A percentile compares a stretch with the other conserved stretches of the same genome.
These are phyloP conservation scores for Tapirus indicus DNA, from an alignment of 2,797 vertebrate genomes.

Conservation along the genomic window DNA sequence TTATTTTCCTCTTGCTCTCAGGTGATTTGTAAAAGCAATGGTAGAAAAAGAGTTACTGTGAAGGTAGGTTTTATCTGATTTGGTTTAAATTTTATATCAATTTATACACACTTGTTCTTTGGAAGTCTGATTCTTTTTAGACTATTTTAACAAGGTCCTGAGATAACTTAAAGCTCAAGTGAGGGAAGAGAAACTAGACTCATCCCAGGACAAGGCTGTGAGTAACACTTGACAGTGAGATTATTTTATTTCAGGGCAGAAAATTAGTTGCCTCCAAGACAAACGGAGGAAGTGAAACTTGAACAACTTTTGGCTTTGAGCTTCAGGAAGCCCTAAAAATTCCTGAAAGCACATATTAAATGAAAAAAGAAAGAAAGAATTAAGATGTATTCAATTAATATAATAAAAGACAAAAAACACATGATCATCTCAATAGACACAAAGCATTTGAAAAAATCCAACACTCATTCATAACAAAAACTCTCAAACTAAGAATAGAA, in stretches of 20 bases:
- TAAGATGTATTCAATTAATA: constrained; percentile 22
- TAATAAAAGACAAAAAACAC: constrained; percentile 31
- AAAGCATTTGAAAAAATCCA: constrained; percentile 11
- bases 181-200: constrained; percentile 40
- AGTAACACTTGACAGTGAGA: constrained; percentile 37
- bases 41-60: background rate
- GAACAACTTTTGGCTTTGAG: constrained; percentile 65
- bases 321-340: constrained; percentile 70
- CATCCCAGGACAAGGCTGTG: background rate
- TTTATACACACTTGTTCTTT: constrained; percentile 18
- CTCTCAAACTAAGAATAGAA: constrained; percentile 52
- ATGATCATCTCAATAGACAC: background rate
- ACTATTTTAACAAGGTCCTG: constrained; percentile 14
- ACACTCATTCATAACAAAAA: constrained; percentile 52
- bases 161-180: background rate
- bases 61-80: background rate
- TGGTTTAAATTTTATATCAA: constrained; percentile 31
- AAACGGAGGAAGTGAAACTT: constrained; percentile 70
- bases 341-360: constrained; percentile 50
- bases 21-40: background rate
- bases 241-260: constrained; percentile 64
- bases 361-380: background rate
- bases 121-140: background rate
- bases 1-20: constrained; percentile 6
- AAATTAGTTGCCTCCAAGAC: constrained; percentile 63